Evolutionary conservation across 2,797 vertebrate species (phyloP).

Genomic region (Sebastes elongatus): DNA sequence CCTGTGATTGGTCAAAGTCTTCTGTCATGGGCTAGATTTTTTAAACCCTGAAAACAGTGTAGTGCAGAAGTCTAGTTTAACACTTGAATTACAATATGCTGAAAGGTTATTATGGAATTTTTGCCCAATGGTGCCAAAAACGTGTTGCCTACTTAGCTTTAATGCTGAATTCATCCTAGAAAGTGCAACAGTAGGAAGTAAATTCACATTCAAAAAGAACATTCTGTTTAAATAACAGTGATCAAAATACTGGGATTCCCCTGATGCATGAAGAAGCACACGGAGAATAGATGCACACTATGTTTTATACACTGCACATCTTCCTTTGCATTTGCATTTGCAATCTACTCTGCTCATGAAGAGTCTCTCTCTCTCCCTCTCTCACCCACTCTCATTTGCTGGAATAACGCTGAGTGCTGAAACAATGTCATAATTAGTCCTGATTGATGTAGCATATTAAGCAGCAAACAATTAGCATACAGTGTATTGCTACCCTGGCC

Average conservation of each 20-base stretch:
- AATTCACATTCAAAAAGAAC: background rate
- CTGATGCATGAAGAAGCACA: background rate
- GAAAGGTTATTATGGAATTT: too few relatives aligned
- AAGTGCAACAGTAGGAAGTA: background rate
- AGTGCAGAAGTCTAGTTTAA: too few relatives aligned
- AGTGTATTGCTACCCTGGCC: constrained; percentile 76
- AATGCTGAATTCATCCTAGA: constrained; percentile 4
- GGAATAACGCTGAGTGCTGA: constrained; percentile 58
- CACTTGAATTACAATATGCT: too few relatives aligned
- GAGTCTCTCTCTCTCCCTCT: constrained; percentile 23
- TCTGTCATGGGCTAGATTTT: too few relatives aligned
- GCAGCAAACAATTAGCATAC: constrained; percentile 87
- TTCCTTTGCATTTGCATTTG: constrained; percentile 17
- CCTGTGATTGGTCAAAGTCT: too few relatives aligned
- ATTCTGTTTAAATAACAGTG: constrained; percentile 6
- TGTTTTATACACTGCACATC: constrained; percentile 1
- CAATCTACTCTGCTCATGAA: constrained; percentile 24
- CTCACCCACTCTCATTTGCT: constrained; percentile 58
- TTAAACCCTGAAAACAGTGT: too few relatives aligned
- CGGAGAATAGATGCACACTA: background rate
- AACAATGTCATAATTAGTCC: constrained; percentile 89
- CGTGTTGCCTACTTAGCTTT: background rate
- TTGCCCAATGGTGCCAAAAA: too few relatives aligned
- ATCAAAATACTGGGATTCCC: constrained; percentile 4
- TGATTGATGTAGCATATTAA: constrained; percentile 93